phyloP scores from a whole-genome alignment of 1,140 invertebrate species.

The Lepidurus apus region DNA sequence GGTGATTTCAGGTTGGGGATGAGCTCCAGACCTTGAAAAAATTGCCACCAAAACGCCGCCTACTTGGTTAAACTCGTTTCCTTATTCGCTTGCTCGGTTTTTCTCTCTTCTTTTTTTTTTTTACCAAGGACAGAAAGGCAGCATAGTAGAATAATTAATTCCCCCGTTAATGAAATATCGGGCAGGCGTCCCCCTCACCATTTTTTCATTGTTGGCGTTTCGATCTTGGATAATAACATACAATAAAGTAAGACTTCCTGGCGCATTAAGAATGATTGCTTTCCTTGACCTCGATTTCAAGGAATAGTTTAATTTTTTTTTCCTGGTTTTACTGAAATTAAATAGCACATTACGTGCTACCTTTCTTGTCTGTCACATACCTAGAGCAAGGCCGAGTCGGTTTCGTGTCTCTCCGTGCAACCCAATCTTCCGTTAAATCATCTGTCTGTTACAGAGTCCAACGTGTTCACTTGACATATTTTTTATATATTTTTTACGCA shows the following conservation, averaged over 20 bases:
- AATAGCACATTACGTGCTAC: not conserved
- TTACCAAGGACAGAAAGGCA: not conserved
- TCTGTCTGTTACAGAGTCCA: not conserved
- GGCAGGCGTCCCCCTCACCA: not conserved
- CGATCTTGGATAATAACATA: not conserved
- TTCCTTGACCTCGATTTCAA: slow-evolving; percentile 13
- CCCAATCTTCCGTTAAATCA: not conserved
- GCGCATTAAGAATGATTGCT: not conserved
- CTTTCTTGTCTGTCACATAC: not conserved
- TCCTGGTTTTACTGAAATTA: not conserved
- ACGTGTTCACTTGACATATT: not conserved
- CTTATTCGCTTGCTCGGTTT: not conserved
- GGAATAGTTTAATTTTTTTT: not conserved
- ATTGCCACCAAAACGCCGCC: not conserved
- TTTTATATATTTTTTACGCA: not conserved
- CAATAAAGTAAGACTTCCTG: not conserved
- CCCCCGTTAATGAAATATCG: not conserved
- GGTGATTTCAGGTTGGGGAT: not conserved
- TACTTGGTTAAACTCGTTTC: not conserved
- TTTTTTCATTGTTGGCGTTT: not conserved
- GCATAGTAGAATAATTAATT: not conserved
- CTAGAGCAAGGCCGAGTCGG: not conserved
- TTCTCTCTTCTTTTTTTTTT: not conserved
- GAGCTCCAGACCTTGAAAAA: slow-evolving; percentile 17
- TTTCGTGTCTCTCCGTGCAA: not conserved